These are phyloP conservation scores for Capricornis sumatraensis DNA, from an alignment of 2,113 vertebrate species.

Conservation along the genomic window DNA sequence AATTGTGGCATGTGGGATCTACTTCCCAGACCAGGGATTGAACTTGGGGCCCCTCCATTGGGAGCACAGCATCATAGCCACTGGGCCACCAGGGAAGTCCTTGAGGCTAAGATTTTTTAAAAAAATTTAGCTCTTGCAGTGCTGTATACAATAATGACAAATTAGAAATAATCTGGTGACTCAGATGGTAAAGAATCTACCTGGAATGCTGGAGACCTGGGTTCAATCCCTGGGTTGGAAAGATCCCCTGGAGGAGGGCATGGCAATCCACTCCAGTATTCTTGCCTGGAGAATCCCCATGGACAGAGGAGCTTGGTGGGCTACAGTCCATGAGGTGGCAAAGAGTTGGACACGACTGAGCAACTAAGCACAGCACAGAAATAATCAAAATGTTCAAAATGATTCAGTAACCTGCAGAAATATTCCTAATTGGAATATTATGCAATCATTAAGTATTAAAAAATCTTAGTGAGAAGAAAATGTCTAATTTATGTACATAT, in stretches of 20 bases:
- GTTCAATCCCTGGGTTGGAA: not conserved
- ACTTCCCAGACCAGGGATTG: not conserved
- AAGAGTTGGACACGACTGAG: not conserved
- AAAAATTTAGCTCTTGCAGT: not conserved
- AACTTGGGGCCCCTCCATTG: not conserved
- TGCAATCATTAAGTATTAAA: not conserved
- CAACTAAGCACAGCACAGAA: not conserved
- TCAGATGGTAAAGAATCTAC: not conserved
- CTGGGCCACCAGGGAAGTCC: not conserved
- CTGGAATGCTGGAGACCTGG: not conserved
- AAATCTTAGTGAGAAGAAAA: not conserved
- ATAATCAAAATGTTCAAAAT: not conserved
- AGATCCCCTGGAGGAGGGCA: not conserved
- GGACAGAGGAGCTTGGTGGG: not conserved
- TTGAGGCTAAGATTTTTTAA: accelerated
- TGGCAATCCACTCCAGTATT: not conserved
- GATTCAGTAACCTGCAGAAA: not conserved
- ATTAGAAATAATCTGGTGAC: not conserved
- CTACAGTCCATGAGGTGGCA: not conserved
- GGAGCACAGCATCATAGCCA: accelerated
- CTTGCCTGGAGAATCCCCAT: not conserved
- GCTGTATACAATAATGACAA: not conserved
- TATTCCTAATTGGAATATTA: not conserved
- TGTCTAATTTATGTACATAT: not conserved
- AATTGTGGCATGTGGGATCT: not conserved